A percentile compares a stretch with the other conserved stretches of the same genome.
Evolutionary conservation across 2,797 vertebrate species (phyloP).

Genomic region (Nothura maculosa): DNA sequence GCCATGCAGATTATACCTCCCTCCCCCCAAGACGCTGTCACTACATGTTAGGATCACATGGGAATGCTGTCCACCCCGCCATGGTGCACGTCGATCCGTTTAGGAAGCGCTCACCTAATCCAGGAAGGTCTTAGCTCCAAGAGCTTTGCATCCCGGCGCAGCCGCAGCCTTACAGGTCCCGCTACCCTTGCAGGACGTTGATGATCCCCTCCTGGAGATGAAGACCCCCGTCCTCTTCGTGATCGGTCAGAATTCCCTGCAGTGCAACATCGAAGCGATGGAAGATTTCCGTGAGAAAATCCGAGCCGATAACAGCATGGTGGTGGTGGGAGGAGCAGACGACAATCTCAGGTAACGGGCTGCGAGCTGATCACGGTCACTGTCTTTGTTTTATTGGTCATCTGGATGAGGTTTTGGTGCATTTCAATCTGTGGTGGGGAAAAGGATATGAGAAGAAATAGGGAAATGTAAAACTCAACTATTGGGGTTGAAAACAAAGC

Average conservation of each 20-base stretch:
- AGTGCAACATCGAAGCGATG: slow-evolving; percentile 93
- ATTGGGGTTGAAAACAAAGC: background rate
- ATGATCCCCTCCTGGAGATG: slow-evolving; percentile 97
- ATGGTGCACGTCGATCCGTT: background rate
- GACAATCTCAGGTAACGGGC: slow-evolving; percentile 91
- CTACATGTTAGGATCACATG: fast-evolving
- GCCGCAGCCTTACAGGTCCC: too few species aligned
- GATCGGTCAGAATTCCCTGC: slow-evolving; percentile 94
- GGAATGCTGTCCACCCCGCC: background rate
- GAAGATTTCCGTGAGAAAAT: slow-evolving; percentile 98
- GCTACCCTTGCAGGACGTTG: slow-evolving; percentile 88
- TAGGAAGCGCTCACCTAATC: background rate
- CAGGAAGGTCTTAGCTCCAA: background rate
- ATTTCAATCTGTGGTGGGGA: fast-evolving
- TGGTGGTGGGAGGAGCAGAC: slow-evolving; percentile 96
- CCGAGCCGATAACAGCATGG: slow-evolving; percentile 95
- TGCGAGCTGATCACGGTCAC: background rate
- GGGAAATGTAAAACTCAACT: fast-evolving
- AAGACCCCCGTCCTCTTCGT: slow-evolving; percentile 97
- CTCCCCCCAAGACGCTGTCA: background rate
- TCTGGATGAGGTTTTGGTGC: background rate
- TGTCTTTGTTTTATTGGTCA: background rate
- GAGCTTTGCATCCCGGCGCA: fast-evolving
- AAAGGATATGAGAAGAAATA: background rate
- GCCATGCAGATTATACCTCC: fast-evolving